Evolutionary conservation across 2,888 invertebrate species (phyloP), one percentile per base, ranked within the genome.

Genomic region (Thyatira batis): DNA sequence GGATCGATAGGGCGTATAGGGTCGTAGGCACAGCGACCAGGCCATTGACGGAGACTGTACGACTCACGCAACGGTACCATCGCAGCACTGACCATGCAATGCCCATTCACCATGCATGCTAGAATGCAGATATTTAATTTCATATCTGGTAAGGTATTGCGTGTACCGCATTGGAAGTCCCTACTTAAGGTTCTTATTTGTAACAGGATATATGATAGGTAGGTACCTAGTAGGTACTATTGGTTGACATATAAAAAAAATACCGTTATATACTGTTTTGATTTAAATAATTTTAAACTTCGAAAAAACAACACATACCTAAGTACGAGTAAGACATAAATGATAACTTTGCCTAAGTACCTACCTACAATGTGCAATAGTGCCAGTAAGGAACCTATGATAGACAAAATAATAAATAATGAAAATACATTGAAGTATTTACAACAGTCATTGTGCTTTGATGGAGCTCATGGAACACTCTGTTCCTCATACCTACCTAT

Each of bases 1-100:
- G 84, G 88, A 85, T 86, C 86, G 88, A 87, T 87, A 87, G 86
- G 86, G 84, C 82, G 80, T 73, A 63, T 71, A 77, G 83, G 84
- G 88, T 87, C 87, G 83, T 73, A 83, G 80, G 79, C 82, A 76
- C 78, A 67, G 72, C 79, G 81, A 80, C 85, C 83, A 80, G 75
- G 61, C 82, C 82, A 85, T 81, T 82, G 83, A 80, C 73, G 77
- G 75, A 69, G 51, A 60, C 65, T 68, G 71, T 65, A 61, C 67
- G 67, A 65, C 69, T 69, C 76, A 79, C 70, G 82, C 87, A 90
- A 89, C 89, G 87, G 89, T 87, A 89, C 81, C 65, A 52, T 50
- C 44, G 21, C 52, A 63, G 64, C 65, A 71, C 73, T 76, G 73
- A 76, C 74, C 78, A 78, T 67, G 67, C 67, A 46, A 27, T 17